Evolutionary conservation across 2,113 vertebrate genomes (phyloP), one percentile per base, ranked within the genome.

Genomic region (Takifugu bimaculatus): DNA sequence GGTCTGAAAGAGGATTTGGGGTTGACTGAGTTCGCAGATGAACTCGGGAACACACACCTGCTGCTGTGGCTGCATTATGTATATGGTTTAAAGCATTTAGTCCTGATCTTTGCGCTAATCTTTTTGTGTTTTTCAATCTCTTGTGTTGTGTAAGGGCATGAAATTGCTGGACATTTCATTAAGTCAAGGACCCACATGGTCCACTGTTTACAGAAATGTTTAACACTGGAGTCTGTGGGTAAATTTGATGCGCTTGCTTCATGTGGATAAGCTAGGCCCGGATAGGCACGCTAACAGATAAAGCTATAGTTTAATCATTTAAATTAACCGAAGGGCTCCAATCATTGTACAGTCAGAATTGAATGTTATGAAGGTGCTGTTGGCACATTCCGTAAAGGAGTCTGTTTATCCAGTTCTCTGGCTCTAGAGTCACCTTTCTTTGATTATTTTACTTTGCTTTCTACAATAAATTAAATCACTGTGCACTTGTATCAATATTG

Each of bases 11-110:
- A 72, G 76, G 70, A 74, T 79, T 77, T 76, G 58, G 58, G 83
- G 85, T 85, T 79, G 74, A 83, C 45, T 3, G 86, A 79, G 87
- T 89, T 88, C 63, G 55, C 70, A 2, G 26, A 45, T 71, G 75
- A 74, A 72, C 60, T 66, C 63, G 3, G 67, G 52, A 60, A 62
- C 1, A 4, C 63, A 70, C 82, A 82, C 75, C 73, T 78, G 78
- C 78, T 62, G 57, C 66, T 51, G 35, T 10, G 11, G 61, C 65
- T 64, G 32, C 68, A 56, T 72, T 72, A 63, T 75, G 63, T 57
- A 58, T 72, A 60, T 48, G 54, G 4, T 72, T 67, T 63, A 54
- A 57, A 74, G 44, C 44, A 26, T 44, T 61, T 61, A 29, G 54
- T 56, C 26, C 67, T 29, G 26, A 63, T 69, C 68, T 58, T 35